Percentiles rank a stretch among this genome's conserved stretches.
phyloP scores from a whole-genome alignment of 2,797 vertebrate genomes.

The Tadarida brasiliensis region DNA sequence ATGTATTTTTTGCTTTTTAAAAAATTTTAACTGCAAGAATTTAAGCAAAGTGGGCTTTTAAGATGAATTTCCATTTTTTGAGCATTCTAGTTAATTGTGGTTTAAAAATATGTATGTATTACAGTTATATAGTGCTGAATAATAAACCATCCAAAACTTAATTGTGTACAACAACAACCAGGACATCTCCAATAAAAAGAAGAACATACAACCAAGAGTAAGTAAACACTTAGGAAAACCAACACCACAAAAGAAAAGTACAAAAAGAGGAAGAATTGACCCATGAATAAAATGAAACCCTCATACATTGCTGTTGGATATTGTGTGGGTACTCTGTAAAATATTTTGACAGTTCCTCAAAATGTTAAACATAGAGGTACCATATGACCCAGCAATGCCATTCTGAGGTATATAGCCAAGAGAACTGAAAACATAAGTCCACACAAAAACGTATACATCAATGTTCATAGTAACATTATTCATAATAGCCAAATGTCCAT shows the following conservation, averaged over 20 bases:
- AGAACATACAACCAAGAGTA: neutral
- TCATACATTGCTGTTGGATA: neutral
- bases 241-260: neutral
- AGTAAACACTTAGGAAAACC: neutral
- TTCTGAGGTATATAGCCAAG: neutral
- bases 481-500: too few relatives aligned
- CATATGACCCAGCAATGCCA: neutral
- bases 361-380: neutral
- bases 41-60: neutral
- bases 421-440: neutral
- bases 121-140: neutral
- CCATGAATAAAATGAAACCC: neutral
- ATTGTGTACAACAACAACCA: neutral
- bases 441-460: neutral
- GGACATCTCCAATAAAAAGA: neutral
- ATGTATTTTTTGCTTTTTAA: neutral
- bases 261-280: neutral
- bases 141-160: neutral
- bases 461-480: too few relatives aligned
- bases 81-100: neutral
- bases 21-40: neutral
- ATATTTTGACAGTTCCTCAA: neutral
- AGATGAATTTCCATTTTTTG: neutral
- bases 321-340: neutral
- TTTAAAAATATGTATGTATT: neutral